These are phyloP conservation scores for Xylocampa areola DNA, from an alignment of 2,888 invertebrate genomes.

Conservation along the genomic window DNA sequence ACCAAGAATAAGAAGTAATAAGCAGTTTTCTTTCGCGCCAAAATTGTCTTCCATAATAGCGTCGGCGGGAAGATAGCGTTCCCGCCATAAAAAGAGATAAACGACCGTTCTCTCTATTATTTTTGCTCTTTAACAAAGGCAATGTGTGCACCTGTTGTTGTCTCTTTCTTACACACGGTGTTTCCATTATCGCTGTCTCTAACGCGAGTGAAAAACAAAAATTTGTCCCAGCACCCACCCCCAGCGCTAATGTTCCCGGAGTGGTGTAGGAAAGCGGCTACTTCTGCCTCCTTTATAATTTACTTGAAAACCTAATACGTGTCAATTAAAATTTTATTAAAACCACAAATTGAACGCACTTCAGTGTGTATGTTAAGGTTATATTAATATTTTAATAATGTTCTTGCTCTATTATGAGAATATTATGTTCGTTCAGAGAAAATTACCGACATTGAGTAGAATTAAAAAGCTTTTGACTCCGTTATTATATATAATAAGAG, in stretches of 20 bases:
- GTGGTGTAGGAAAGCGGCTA: conserved; percentile 78
- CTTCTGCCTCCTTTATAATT: conserved; percentile 84
- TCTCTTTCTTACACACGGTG: conserved; percentile 75
- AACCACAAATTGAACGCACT: conserved; percentile 76
- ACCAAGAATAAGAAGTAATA: conserved; percentile 88
- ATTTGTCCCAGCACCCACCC: conserved; percentile 82
- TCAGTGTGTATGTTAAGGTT: conserved; percentile 73
- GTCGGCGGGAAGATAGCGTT: conserved; percentile 86
- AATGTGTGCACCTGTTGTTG: conserved; percentile 87
- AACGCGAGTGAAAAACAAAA: conserved; percentile 86
- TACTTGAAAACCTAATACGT: conserved; percentile 86
- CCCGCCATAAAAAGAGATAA: conserved; percentile 89
- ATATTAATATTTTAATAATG: conserved; percentile 83
- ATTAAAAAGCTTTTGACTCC: conserved; percentile 2
- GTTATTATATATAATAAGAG: neutral
- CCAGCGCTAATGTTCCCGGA: conserved; percentile 80
- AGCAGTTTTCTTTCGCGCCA: conserved; percentile 90
- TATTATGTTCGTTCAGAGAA: conserved; percentile 40
- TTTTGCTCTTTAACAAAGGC: conserved; percentile 89
- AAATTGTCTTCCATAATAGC: conserved; percentile 90
- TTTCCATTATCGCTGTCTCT: conserved; percentile 68
- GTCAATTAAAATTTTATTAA: conserved; percentile 89
- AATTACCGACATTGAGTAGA: conserved; percentile 20
- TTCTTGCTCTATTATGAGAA: conserved; percentile 57
- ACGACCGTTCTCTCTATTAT: conserved; percentile 90